Base-by-base conservation (phyloP, 2,797 vertebrate genomes). In the Coendou prehensilis region DNA sequence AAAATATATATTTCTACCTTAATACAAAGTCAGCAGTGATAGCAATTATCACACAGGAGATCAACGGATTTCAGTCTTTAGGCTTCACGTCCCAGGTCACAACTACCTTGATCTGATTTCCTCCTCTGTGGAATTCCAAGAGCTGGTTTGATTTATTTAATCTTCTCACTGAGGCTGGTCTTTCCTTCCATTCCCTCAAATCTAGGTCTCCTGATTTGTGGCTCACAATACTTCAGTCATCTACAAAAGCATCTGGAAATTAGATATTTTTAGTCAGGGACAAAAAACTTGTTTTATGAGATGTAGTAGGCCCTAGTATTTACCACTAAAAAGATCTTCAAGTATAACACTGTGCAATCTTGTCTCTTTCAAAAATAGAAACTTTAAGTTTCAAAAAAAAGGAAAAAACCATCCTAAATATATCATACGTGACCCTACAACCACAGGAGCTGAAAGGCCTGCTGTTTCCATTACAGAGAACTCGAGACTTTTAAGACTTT, bases 311-410 rank as follows among this genome's bases (percentile, higher is more conserved):
- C 92, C 47, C 67, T 76, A 28, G 71, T 93, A 93, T 84, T 96
- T 59, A 94, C 89, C 76, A 93, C 83, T 73, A 90, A 94, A 95
- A 96, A 94, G 92, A 95, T 92, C 30, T 37, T 75, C 63, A 96
- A 82, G 47, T 91, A 59, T 73, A 89, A 95, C 93, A 97, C 95
- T 96, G 93, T 82, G 7, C n/a, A 91, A 85, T 97, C 67, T 96
- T 95, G 89, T 85, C 78, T 95, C 82, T 96, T 94, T 94, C 64
- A 95, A 97, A 97, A 96, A 98, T 47, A 97, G 91, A 96, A 92
- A 4, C 93, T 97, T 91, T 89, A 95, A 91, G 79, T 23, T 95
- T 96, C 64, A 91, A 95, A 96, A 64, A 45, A 79, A 79, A 71
- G 79, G 63, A 71, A 96, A 93, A 89, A 67, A 50, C 20, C n/a